Percentiles rank a stretch among this genome's conserved stretches.
Evolutionary conservation across 2,888 invertebrate genomes (phyloP).

Genomic region (Geotrupes spiniger): DNA sequence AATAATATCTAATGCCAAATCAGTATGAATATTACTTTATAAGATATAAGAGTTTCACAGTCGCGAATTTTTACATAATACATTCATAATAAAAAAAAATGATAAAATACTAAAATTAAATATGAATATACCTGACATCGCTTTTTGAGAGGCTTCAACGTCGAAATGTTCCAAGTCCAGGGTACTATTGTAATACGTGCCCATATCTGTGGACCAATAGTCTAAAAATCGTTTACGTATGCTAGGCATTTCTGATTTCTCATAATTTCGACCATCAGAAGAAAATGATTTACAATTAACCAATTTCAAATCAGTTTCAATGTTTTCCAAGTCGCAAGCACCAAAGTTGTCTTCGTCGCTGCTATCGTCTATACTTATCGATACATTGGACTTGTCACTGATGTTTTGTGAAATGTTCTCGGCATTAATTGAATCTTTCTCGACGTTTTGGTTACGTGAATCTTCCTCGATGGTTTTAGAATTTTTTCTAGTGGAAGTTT

Average conservation of each 20-base stretch:
- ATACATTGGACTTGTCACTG: conserved; percentile 16
- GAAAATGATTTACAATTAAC: conserved; percentile 27
- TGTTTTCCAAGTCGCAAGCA: conserved; percentile 13
- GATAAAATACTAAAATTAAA: too few relatives aligned
- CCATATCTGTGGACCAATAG: conserved; percentile 53
- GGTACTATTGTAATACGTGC: conserved; percentile 63
- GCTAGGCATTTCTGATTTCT: conserved; percentile 12
- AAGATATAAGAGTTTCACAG: too few relatives aligned
- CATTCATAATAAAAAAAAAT: too few relatives aligned
- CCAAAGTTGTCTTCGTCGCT: conserved; percentile 10
- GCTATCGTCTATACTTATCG: conserved; percentile 1
- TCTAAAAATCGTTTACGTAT: conserved; percentile 16
- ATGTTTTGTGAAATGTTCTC: conserved; percentile 2
- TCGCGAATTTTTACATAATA: too few relatives aligned
- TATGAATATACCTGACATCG: conserved; percentile 62
- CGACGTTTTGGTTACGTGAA: neutral
- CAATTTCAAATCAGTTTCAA: conserved; percentile 23
- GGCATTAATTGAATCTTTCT: neutral
- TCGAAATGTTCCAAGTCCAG: conserved; percentile 65
- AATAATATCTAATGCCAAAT: too few relatives aligned
- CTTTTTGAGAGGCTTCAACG: conserved; percentile 56
- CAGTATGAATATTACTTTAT: neutral
- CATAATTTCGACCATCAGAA: conserved; percentile 9
- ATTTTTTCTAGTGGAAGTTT: conserved; percentile 5
- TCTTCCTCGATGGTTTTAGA: neutral